These are phyloP conservation scores for Oscheius myriophilus DNA, from an alignment of 2,888 invertebrate species.

Conservation along the genomic window DNA sequence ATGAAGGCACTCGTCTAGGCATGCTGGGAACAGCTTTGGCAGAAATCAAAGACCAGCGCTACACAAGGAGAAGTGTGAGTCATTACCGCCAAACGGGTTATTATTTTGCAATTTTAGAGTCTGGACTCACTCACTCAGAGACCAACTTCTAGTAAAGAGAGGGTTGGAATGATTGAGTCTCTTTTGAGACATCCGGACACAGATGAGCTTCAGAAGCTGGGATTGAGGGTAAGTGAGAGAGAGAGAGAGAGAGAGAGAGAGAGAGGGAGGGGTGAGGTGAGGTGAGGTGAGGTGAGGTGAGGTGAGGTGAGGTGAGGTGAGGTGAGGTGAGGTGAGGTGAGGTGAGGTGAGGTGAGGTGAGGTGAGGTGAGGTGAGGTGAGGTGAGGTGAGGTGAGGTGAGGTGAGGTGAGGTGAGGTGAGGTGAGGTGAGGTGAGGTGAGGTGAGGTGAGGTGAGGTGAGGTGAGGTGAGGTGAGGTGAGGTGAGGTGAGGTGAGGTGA, in stretches of 20 bases:
- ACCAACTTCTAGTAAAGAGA: not conserved
- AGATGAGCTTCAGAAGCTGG: slow-evolving; percentile 39
- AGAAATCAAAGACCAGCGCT: slow-evolving; percentile 35
- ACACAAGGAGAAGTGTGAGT: slow-evolving; percentile 16
- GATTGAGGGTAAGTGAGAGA: slow-evolving; percentile 34
- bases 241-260: not conserved
- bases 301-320: not conserved
- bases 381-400: not conserved
- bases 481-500: not conserved
- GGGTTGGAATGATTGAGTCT: slow-evolving; percentile 43
- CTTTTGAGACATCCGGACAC: slow-evolving; percentile 37
- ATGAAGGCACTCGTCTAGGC: slow-evolving; percentile 47
- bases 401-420: not conserved
- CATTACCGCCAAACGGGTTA: too few species aligned
- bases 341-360: not conserved
- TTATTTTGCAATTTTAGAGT: slow-evolving; percentile 5
- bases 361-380: not conserved
- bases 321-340: not conserved
- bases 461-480: not conserved
- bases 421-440: not conserved
- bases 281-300: not conserved
- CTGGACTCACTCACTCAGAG: not conserved
- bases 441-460: not conserved
- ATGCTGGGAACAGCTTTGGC: slow-evolving; percentile 59
- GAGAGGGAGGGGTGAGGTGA: not conserved